phyloP scores from a whole-genome alignment of 1,140 invertebrate species.

The Sycophaga agraensis region DNA sequence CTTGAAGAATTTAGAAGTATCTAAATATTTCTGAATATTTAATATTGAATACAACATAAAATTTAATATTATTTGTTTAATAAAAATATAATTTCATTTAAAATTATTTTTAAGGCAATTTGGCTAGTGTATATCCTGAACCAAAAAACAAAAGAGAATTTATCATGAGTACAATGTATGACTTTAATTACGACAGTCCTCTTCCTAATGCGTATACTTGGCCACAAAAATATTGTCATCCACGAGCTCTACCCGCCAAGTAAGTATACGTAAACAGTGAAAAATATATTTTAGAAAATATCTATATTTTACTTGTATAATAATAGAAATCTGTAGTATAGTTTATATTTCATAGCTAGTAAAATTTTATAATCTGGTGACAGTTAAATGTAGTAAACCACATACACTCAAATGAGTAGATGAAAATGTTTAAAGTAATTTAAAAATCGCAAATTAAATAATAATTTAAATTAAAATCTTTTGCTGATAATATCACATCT shows the following conservation, averaged over 20 bases:
- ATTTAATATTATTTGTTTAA: not conserved
- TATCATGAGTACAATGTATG: slow-evolving; percentile 75
- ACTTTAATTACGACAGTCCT: slow-evolving; percentile 75
- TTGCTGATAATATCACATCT: no score
- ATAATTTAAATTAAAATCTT: no score
- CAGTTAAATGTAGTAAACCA: no score
- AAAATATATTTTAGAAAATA: not conserved
- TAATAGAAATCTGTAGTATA: no score
- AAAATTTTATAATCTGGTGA: no score
- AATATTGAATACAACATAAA: not conserved
- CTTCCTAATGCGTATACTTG: slow-evolving; percentile 76
- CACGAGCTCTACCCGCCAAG: slow-evolving; percentile 51
- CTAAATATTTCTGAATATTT: not conserved
- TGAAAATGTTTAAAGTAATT: no score
- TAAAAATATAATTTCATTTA: not conserved
- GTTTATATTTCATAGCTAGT: no score
- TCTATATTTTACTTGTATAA: no score
- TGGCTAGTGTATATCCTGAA: slow-evolving; percentile 83
- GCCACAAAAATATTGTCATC: slow-evolving; percentile 57
- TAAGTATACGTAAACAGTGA: slow-evolving; percentile 40
- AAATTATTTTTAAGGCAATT: slow-evolving; percentile 55
- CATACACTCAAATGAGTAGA: no score
- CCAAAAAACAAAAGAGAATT: slow-evolving; percentile 74
- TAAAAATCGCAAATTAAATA: no score
- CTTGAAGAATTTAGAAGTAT: no score